Evolutionary conservation across 2,888 invertebrate species (phyloP), one percentile per base, ranked within the genome.

Genomic region (Chirona hameri): DNA sequence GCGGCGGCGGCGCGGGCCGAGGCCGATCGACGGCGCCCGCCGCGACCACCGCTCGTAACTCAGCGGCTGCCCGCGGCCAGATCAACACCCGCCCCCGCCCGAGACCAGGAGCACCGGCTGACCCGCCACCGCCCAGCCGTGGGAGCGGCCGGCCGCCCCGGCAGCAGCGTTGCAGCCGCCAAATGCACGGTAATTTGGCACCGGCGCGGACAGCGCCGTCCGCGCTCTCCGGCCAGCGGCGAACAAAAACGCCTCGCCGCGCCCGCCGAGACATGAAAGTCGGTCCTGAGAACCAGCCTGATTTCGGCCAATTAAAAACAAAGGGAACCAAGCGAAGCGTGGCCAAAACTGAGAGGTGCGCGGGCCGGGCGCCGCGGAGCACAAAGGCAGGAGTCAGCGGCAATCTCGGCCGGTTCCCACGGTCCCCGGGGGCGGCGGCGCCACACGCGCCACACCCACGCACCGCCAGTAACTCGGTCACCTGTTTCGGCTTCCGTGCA

Each of bases 231-330:
- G 5, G 15, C 69, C 69, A 39, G 29, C 29, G 10, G 69, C 69
- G 2, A 29, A 5, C 21, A 24, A 46, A 14, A 76, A 31, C 29
- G 69, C 1, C 60, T 18, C 31, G 31, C 31, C 76, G 39, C 72
- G 18, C 72, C 27, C 15, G 18, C 72, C 10, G 69, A 10, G 5
- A 31, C 72, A 27, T 31, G 72, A 31, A 72, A 31, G 72, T 72
- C 72, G 72, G 31, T 31, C 72, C 72, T 72, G 72, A 31, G 72
- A 72, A 72, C 31, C 10, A 4, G 18, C 31, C 46, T 18, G 76
- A 76, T 76, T 76, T 46, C 39, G 24, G 24, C 76, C 76, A 76
- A 76, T 76, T 46, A 76, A 76, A 76, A 76, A 76, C 76, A 76
- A 76, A 76, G 76, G 46, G 12, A 76, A 76, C 24, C 46, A 10